phyloP scores from a whole-genome alignment of 2,888 invertebrate genomes.

The Tortrix viridana region DNA sequence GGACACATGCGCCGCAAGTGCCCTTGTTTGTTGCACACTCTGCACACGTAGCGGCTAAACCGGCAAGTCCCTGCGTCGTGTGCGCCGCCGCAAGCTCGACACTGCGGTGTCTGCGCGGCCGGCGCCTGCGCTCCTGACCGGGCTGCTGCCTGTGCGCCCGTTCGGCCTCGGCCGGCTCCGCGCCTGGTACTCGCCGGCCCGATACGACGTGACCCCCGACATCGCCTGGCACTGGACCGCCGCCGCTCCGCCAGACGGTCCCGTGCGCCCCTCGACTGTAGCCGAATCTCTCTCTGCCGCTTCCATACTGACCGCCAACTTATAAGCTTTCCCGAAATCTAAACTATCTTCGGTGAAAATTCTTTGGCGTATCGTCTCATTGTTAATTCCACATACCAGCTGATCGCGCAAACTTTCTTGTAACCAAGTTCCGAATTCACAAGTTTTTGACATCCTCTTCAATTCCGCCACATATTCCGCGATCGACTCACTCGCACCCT shows the following conservation, averaged over 20 bases:
- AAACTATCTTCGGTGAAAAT: conserved; percentile 10
- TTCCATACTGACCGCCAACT: conserved; percentile 4
- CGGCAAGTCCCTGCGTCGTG: not conserved
- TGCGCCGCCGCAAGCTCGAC: not conserved
- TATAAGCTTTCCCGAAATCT: not conserved
- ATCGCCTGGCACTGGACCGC: not conserved
- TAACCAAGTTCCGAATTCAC: conserved; percentile 31
- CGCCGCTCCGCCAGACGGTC: not conserved
- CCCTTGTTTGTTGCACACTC: conserved; percentile 3
- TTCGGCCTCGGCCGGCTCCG: conserved; percentile 14
- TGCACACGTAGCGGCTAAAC: conserved; percentile 1
- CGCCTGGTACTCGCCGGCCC: conserved; percentile 20
- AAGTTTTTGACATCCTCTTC: conserved; percentile 38
- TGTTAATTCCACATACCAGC: conserved; percentile 16
- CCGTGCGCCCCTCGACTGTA: too few species aligned
- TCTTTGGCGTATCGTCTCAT: conserved; percentile 4
- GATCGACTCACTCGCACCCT: conserved; percentile 28
- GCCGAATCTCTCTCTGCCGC: too few species aligned
- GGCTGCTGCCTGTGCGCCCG: not conserved
- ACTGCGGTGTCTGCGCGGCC: not conserved
- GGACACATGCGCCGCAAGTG: not conserved
- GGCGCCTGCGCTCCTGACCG: not conserved
- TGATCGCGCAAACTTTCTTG: conserved; percentile 15
- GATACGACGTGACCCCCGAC: not conserved
- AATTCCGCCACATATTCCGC: conserved; percentile 36